Conservation (phyloP, 2,888 invertebrate genomes). For the Phlogophora meticulosa region DNA sequence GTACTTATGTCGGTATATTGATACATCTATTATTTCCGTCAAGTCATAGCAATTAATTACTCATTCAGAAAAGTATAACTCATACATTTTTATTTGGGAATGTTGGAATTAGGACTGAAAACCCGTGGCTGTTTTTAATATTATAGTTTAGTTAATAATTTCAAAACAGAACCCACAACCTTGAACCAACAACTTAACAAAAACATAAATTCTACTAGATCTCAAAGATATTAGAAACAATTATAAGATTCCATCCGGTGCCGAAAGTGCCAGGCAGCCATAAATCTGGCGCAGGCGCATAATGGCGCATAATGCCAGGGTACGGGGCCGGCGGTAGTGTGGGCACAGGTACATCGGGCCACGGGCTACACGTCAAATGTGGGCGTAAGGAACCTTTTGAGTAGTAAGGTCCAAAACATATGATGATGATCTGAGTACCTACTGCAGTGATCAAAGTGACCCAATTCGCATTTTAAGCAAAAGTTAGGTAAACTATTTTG, state of each 20-base stretch:
- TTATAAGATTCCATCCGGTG: conserved; percentile 64
- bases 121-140: neutral
- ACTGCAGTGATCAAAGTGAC: too few species aligned
- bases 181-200: conserved; percentile 17
- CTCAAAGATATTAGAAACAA: conserved; percentile 51
- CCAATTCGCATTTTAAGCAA: too few species aligned
- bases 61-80: too few species aligned
- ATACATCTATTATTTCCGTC: too few species aligned
- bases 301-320: conserved; percentile 79
- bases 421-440: neutral
- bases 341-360: conserved; percentile 67
- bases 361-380: neutral
- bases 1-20: too few species aligned
- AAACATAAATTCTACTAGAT: conserved; percentile 28
- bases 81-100: too few species aligned
- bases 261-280: conserved; percentile 66
- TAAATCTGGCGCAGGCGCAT: conserved; percentile 76
- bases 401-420: neutral
- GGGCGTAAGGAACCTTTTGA: neutral
- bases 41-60: too few species aligned
- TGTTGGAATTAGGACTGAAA: neutral
- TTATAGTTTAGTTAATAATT: neutral
- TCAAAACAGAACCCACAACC: neutral
- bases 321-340: conserved; percentile 63
- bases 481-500: too few species aligned